A percentile compares a stretch with the other conserved stretches of the same genome.
phyloP scores from a whole-genome alignment of 2,113 vertebrate species.

The Melanotaenia duboulayi region DNA sequence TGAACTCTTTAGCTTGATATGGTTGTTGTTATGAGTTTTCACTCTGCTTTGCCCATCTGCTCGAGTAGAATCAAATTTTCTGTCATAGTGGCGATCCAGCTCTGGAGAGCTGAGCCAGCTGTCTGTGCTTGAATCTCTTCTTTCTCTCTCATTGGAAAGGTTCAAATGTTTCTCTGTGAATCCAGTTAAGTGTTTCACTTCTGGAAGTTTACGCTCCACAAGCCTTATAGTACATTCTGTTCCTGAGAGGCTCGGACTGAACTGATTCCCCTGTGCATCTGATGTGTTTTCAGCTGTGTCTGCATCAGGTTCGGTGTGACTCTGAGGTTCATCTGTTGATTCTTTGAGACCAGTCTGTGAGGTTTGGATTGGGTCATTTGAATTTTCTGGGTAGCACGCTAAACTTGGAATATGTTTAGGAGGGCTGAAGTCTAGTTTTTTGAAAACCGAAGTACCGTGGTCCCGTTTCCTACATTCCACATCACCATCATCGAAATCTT shows the following conservation, averaged over 20 bases:
- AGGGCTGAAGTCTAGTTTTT: slow-evolving; percentile 30
- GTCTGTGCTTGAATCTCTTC: slow-evolving; percentile 44
- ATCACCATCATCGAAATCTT: slow-evolving; percentile 16
- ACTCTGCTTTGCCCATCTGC: slow-evolving; percentile 27
- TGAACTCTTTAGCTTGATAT: slow-evolving; percentile 55
- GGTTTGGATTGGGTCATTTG: slow-evolving; percentile 2
- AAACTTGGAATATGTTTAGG: slow-evolving; percentile 19
- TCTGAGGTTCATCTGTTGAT: slow-evolving; percentile 27
- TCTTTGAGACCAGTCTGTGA: slow-evolving; percentile 31
- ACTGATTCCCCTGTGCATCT: slow-evolving; percentile 8
- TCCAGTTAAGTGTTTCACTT: slow-evolving; percentile 6
- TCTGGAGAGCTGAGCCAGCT: slow-evolving; percentile 65
- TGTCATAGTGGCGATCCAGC: slow-evolving; percentile 29
- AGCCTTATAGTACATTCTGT: slow-evolving; percentile 1
- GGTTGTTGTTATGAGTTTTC: slow-evolving; percentile 72
- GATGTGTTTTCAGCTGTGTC: slow-evolving; percentile 14
- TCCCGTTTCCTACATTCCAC: slow-evolving; percentile 9
- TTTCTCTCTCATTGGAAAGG: slow-evolving; percentile 27
- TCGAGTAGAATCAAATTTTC: slow-evolving; percentile 12
- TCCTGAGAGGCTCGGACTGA: slow-evolving; percentile 15
- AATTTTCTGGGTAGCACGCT: slow-evolving; percentile 16
- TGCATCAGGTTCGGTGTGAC: slow-evolving; percentile 2
- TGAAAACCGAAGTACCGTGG: not conserved
- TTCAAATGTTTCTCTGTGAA: slow-evolving; percentile 29
- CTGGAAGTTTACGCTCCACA: slow-evolving; percentile 10